Percentiles rank a stretch among this genome's conserved stretches.
Evolutionary conservation across 2,113 vertebrate genomes (phyloP).

Genomic region (Eolophus roseicapilla): DNA sequence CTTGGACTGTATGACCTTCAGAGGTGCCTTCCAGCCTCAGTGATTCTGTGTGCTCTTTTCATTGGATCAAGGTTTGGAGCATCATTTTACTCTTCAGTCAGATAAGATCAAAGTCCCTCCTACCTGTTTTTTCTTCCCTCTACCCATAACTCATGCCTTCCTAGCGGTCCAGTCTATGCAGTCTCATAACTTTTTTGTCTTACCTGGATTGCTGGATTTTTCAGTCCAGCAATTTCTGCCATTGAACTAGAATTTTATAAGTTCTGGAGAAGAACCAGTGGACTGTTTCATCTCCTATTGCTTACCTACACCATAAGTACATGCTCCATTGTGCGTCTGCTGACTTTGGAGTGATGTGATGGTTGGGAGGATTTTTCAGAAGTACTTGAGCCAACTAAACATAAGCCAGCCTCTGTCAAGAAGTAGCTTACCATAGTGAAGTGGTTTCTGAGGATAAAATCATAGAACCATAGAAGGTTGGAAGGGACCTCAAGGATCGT

Average conservation of each 20-base stretch:
- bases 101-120: neutral
- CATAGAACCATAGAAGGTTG: neutral
- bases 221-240: neutral
- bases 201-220: neutral
- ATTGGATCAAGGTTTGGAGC: neutral
- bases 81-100: neutral
- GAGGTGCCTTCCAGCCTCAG: neutral
- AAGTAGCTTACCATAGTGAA: neutral
- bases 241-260: neutral
- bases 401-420: neutral
- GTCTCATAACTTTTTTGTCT: neutral
- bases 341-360: neutral
- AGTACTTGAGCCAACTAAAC: neutral
- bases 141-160: neutral
- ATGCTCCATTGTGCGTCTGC: neutral
- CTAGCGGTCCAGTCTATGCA: neutral
- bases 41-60: neutral
- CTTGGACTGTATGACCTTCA: neutral
- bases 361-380: neutral
- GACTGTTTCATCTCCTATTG: neutral
- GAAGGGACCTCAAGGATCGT: neutral
- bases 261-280: neutral
- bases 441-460: neutral
- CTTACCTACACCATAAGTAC: neutral
- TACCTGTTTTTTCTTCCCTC: neutral